A percentile compares a stretch with the other conserved stretches of the same genome.
phyloP scores from a whole-genome alignment of 1,140 invertebrate genomes.

The Hylyphantes graminicola region DNA sequence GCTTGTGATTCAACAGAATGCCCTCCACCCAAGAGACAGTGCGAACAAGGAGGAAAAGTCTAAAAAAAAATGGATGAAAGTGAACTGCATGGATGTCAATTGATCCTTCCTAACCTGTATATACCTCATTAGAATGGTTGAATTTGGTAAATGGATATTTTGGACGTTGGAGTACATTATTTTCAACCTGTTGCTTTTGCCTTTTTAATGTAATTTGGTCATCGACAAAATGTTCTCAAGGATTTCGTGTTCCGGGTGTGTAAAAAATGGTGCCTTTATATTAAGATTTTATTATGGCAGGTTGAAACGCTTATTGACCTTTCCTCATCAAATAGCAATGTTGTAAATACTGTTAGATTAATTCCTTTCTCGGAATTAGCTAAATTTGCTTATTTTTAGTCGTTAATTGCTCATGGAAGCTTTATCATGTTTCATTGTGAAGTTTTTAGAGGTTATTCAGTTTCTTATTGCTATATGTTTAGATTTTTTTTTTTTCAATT shows the following conservation, averaged over 20 bases:
- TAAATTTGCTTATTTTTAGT: too few relatives aligned
- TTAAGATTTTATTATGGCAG: constrained; percentile 46
- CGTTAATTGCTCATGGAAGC: too few relatives aligned
- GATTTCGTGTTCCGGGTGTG: constrained; percentile 51
- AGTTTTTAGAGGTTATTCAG: too few relatives aligned
- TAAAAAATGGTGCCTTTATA: constrained; percentile 54
- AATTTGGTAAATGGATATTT: constrained; percentile 39
- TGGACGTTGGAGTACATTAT: constrained; percentile 32
- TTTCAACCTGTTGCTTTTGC: constrained; percentile 42
- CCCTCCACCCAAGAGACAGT: too few relatives aligned
- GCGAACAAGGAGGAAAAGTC: neutral
- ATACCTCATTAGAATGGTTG: constrained; percentile 56
- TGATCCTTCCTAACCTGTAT: constrained; percentile 58
- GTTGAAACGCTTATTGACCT: constrained; percentile 26
- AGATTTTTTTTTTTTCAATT: too few relatives aligned
- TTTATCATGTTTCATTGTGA: too few relatives aligned
- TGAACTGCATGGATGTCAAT: constrained; percentile 16
- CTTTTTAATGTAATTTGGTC: constrained; percentile 47
- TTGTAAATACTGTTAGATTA: constrained; percentile 16
- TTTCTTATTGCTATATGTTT: too few relatives aligned
- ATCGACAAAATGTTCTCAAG: constrained; percentile 36
- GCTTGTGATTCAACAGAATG: too few relatives aligned
- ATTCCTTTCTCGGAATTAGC: neutral
- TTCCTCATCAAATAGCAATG: constrained; percentile 12
- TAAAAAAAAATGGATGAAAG: constrained; percentile 13